Conservation (phyloP, 2,113 vertebrate species). For the Thamnaconus septentrionalis region DNA sequence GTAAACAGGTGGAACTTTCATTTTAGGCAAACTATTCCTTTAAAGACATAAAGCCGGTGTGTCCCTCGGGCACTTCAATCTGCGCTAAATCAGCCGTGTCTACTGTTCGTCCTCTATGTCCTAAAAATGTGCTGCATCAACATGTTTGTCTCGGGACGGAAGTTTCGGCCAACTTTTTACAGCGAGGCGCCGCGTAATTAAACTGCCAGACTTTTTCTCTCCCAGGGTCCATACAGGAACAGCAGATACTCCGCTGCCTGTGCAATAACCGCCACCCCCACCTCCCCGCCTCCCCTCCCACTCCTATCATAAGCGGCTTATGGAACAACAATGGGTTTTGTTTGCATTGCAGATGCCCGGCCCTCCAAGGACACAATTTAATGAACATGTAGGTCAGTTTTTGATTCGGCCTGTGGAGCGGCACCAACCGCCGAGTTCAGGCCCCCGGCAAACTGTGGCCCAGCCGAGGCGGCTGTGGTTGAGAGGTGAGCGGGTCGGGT, state of each 20-base stretch:
- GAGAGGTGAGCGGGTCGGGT: background rate
- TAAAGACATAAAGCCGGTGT: too few relatives aligned
- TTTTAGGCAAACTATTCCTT: too few relatives aligned
- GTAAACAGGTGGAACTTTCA: too few relatives aligned
- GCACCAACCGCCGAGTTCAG: slow-evolving; percentile 16
- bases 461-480: slow-evolving; percentile 17
- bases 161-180: too few relatives aligned
- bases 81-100: too few relatives aligned
- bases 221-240: too few relatives aligned
- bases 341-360: slow-evolving; percentile 62
- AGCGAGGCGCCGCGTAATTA: too few relatives aligned
- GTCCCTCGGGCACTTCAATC: too few relatives aligned
- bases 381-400: slow-evolving; percentile 62
- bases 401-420: slow-evolving; percentile 16
- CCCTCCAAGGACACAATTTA: slow-evolving; percentile 52
- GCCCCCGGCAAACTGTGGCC: background rate
- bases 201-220: too few relatives aligned
- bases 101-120: too few relatives aligned
- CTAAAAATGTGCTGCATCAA: too few relatives aligned
- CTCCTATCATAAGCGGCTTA: slow-evolving; percentile 56
- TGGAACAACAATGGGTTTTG: slow-evolving; percentile 59
- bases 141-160: too few relatives aligned
- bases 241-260: background rate
- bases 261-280: background rate
- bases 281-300: background rate